A percentile compares a stretch with the other conserved stretches of the same genome.
Evolutionary conservation across 2,888 invertebrate species (phyloP).

Genomic region (Drosophila kokeensis): DNA sequence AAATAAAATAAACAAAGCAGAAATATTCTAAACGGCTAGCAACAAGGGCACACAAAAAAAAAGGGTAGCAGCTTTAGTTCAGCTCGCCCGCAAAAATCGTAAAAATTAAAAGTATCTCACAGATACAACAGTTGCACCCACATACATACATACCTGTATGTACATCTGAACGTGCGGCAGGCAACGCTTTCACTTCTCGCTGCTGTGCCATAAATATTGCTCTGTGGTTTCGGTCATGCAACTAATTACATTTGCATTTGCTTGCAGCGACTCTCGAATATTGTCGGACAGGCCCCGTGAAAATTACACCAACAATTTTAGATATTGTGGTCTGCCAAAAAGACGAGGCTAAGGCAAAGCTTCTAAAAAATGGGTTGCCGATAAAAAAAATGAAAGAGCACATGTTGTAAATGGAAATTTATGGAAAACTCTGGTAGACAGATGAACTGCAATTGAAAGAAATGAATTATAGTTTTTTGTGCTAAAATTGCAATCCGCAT

Average conservation of each 20-base stretch:
- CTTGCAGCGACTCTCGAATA: constrained; percentile 13
- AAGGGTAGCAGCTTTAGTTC: constrained; percentile 56
- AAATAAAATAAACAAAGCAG: constrained; percentile 59
- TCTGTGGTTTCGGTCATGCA: constrained; percentile 77
- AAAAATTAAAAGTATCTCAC: constrained; percentile 78
- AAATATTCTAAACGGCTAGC: constrained; percentile 71
- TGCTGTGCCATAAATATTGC: constrained; percentile 73
- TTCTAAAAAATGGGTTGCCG: background rate
- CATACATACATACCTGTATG: background rate
- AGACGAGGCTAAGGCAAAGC: background rate
- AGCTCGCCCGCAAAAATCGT: constrained; percentile 68
- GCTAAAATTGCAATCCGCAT: background rate
- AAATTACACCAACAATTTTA: background rate
- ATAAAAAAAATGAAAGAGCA: background rate
- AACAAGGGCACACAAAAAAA: constrained; percentile 34
- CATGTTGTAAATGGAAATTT: background rate
- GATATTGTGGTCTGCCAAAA: background rate
- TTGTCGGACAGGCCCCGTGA: background rate
- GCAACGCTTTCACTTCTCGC: constrained; percentile 54
- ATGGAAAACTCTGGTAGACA: background rate
- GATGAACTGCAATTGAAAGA: background rate
- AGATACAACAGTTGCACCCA: constrained; percentile 66
- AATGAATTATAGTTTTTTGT: background rate
- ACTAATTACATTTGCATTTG: constrained; percentile 79
- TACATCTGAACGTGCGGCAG: constrained; percentile 3